Conservation (phyloP, 2,888 invertebrate genomes). For the Pachydiplax longipennis region DNA sequence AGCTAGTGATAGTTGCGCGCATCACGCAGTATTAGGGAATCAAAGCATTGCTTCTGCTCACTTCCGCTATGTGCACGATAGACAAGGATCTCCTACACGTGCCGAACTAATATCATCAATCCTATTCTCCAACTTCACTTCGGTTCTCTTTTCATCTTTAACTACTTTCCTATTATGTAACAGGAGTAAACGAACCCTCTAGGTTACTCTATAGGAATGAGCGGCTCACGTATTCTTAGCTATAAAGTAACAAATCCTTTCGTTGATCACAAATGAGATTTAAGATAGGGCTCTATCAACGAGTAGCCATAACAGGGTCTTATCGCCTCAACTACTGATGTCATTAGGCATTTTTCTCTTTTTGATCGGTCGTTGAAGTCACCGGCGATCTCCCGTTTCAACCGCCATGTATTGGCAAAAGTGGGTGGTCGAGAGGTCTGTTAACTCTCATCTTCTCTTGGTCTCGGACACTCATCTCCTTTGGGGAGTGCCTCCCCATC, state of each 20-base stretch:
- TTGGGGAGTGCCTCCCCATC: background rate
- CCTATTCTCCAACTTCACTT: no score
- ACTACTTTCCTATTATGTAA: no score
- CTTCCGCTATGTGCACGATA: no score
- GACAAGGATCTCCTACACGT: no score
- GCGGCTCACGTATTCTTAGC: background rate
- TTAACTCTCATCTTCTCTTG: background rate
- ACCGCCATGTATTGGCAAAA: background rate
- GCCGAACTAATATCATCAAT: no score
- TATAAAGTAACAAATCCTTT: background rate
- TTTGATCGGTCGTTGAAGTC: constrained; percentile 8
- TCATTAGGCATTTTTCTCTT: background rate
- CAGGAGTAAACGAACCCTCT: no score
- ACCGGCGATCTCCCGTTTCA: background rate
- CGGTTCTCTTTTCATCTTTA: no score
- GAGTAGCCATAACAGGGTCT: background rate
- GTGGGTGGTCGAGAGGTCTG: constrained; percentile 15
- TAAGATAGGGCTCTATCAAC: background rate
- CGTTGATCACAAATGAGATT: background rate
- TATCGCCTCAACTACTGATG: background rate
- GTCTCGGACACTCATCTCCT: background rate
- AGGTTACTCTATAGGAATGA: background rate
- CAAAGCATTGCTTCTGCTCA: no score
- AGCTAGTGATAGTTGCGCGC: no score
- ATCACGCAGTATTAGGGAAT: no score